Conservation (phyloP, 2,797 vertebrate genomes). For the Diglossa cyanea region DNA sequence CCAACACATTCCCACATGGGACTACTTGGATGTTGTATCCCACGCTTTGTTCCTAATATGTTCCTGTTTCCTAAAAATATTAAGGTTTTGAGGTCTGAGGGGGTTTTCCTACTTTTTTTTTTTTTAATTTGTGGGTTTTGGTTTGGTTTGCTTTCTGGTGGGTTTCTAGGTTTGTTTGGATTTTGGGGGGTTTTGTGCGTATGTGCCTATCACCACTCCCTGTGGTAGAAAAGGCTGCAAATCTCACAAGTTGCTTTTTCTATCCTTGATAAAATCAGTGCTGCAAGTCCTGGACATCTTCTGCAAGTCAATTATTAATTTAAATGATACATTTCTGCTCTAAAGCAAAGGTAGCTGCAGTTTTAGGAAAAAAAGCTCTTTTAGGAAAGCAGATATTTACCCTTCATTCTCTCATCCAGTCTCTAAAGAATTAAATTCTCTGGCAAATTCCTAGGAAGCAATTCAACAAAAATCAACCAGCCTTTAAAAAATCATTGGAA, state of each 20-base stretch:
- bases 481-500: not conserved
- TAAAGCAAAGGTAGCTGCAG: not conserved
- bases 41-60: not conserved
- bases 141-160: not conserved
- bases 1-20: not conserved
- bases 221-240: not conserved
- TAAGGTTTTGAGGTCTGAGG: not conserved
- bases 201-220: not conserved
- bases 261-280: not conserved
- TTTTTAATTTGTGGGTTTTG: not conserved
- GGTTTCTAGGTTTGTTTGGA: not conserved
- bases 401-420: not conserved
- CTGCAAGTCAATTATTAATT: not conserved
- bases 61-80: not conserved
- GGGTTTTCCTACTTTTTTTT: not conserved
- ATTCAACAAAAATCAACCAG: not conserved
- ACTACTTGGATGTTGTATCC: not conserved
- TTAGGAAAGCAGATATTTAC: not conserved
- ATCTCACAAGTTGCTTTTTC: not conserved
- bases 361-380: not conserved
- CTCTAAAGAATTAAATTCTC: not conserved
- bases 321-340: not conserved
- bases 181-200: not conserved
- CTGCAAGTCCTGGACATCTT: not conserved
- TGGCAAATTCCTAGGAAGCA: not conserved